phyloP scores from a whole-genome alignment of 2,888 invertebrate species.

The Cosmopolites sordidus region DNA sequence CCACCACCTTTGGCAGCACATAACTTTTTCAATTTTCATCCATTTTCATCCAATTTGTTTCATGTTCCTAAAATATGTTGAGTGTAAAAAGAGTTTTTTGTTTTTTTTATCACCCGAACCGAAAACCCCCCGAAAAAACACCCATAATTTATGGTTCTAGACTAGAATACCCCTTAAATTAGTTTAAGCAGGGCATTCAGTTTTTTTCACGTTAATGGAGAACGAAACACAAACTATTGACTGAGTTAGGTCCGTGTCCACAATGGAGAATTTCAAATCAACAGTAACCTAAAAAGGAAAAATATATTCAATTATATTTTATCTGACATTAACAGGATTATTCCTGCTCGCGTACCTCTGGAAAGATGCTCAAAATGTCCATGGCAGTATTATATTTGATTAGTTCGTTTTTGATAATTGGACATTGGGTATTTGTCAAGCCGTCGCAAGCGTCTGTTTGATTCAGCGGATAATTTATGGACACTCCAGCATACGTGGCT shows the following conservation, averaged over 20 bases:
- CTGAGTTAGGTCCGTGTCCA: constrained; percentile 19
- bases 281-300: constrained; percentile 27
- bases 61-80: too few relatives aligned
- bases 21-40: too few relatives aligned
- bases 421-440: constrained; percentile 31
- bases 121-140: too few relatives aligned
- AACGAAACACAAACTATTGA: constrained; percentile 23
- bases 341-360: constrained; percentile 21
- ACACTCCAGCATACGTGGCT: constrained; percentile 22
- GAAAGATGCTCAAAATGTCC: constrained; percentile 25
- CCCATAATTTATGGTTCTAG: too few relatives aligned
- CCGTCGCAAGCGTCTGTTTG: constrained; percentile 32
- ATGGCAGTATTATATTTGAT: constrained; percentile 27
- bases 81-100: too few relatives aligned
- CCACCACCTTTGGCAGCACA: too few relatives aligned
- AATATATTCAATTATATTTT: too few relatives aligned
- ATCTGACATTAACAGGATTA: too few relatives aligned
- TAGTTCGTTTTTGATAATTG: constrained; percentile 27
- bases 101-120: too few relatives aligned
- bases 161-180: too few relatives aligned
- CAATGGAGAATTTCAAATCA: constrained; percentile 20
- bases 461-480: constrained; percentile 25
- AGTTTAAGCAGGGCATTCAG: constrained; percentile 10
- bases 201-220: constrained; percentile 22
- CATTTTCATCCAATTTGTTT: too few relatives aligned